Conservation (phyloP, 2,888 invertebrate genomes). For the Macaria liturata region DNA sequence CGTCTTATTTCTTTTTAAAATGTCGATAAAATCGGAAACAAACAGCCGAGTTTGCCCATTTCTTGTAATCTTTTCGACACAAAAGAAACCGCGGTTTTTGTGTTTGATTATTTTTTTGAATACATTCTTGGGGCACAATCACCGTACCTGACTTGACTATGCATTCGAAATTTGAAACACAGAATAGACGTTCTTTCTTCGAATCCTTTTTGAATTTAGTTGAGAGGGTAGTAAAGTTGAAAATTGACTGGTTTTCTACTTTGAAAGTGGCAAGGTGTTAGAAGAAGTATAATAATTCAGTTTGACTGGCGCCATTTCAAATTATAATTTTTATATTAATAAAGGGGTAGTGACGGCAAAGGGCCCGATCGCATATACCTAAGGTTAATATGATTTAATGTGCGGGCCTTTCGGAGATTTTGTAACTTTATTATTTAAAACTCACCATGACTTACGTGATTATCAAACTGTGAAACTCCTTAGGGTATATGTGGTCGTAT, state of each 20-base stretch:
- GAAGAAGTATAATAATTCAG: conserved; percentile 36
- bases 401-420: too few species aligned
- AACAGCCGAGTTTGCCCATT: conserved; percentile 67
- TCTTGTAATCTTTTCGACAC: conserved; percentile 64
- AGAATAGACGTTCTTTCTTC: conserved; percentile 1
- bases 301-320: conserved; percentile 38
- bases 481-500: too few species aligned
- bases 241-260: conserved; percentile 39
- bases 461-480: too few species aligned
- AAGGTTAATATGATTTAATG: too few species aligned
- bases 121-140: conserved; percentile 59
- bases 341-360: conserved; percentile 36
- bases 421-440: too few species aligned
- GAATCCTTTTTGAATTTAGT: conserved; percentile 20
- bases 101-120: conserved; percentile 55
- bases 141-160: conserved; percentile 71
- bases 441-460: too few species aligned
- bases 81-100: conserved; percentile 73
- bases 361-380: conserved; percentile 6
- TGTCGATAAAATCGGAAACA: conserved; percentile 67
- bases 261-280: conserved; percentile 39
- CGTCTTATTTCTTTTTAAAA: conserved; percentile 50
- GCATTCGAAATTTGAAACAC: conserved; percentile 35
- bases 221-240: conserved; percentile 43
- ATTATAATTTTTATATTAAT: conserved; percentile 36